These are phyloP conservation scores for Salarias fasciatus DNA, from an alignment of 2,797 vertebrate species.

Conservation along the genomic window DNA sequence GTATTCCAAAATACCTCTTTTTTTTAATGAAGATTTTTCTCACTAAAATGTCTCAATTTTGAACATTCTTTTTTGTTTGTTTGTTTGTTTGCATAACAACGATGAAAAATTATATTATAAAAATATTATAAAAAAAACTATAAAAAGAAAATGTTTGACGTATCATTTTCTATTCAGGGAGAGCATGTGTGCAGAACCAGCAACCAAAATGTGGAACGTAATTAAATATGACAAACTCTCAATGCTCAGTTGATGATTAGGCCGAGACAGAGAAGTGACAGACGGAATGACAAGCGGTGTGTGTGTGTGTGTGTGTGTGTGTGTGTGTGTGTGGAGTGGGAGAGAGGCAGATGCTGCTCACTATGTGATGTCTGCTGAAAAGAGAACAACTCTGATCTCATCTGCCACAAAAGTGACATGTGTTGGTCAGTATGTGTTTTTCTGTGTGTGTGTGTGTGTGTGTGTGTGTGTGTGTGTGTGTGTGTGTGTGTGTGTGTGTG, in stretches of 20 bases:
- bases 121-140: not conserved
- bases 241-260: constrained; percentile 2
- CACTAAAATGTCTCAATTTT: no score
- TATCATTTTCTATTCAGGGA: not conserved
- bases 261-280: constrained; percentile 1
- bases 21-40: no score
- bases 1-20: no score
- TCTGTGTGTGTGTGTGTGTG: no score
- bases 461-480: constrained; percentile 9
- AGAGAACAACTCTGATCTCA: constrained; percentile 87
- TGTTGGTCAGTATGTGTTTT: not conserved
- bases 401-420: constrained; percentile 81
- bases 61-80: no score
- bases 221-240: not conserved
- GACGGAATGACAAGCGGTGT: constrained; percentile 3
- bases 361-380: constrained; percentile 72
- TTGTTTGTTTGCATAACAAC: no score
- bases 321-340: constrained; percentile 59
- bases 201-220: not conserved
- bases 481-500: constrained; percentile 25
- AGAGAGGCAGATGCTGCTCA: constrained; percentile 65
- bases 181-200: not conserved
- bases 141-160: constrained; percentile 4
- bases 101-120: no score
- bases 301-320: not conserved